Conservation (phyloP, 1,140 invertebrate genomes). For the Pogonomyrmex barbatus region DNA sequence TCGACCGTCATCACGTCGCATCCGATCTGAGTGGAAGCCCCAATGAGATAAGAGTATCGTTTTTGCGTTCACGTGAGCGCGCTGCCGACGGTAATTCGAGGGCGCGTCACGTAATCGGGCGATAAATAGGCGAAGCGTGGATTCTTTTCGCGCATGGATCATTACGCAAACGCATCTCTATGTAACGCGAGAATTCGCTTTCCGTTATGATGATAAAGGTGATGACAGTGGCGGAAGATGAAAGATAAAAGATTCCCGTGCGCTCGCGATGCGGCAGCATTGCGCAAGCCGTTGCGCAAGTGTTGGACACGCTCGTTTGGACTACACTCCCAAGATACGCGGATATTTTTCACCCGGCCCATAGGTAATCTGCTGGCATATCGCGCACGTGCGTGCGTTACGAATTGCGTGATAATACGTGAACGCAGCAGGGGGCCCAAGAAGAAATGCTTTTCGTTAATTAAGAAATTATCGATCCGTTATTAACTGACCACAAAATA, state of each 20-base stretch:
- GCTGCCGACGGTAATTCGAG: not conserved
- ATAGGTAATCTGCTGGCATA: not conserved
- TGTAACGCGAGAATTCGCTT: conserved; percentile 4
- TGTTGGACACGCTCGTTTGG: conserved; percentile 28
- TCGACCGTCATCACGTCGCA: conserved; percentile 63
- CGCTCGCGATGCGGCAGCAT: conserved; percentile 10
- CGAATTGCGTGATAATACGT: not conserved
- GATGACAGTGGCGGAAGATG: not conserved
- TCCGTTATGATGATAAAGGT: not conserved
- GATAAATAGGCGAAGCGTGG: conserved; percentile 10
- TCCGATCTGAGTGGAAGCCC: conserved; percentile 42
- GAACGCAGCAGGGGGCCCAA: not conserved
- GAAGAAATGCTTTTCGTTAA: not conserved
- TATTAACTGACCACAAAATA: not conserved
- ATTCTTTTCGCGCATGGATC: not conserved
- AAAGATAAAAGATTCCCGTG: not conserved
- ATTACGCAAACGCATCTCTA: conserved; percentile 15
- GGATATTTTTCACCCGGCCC: conserved; percentile 19
- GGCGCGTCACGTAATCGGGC: conserved; percentile 1
- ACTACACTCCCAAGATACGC: conserved; percentile 21
- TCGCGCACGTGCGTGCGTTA: not conserved
- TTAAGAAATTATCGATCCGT: not conserved
- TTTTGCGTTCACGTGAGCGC: not conserved
- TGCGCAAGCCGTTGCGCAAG: conserved; percentile 54
- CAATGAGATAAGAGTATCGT: conserved; percentile 10